Evolutionary conservation across 1,140 invertebrate genomes (phyloP), one percentile per base, ranked within the genome.

Genomic region (Pomacea maculata): DNA sequence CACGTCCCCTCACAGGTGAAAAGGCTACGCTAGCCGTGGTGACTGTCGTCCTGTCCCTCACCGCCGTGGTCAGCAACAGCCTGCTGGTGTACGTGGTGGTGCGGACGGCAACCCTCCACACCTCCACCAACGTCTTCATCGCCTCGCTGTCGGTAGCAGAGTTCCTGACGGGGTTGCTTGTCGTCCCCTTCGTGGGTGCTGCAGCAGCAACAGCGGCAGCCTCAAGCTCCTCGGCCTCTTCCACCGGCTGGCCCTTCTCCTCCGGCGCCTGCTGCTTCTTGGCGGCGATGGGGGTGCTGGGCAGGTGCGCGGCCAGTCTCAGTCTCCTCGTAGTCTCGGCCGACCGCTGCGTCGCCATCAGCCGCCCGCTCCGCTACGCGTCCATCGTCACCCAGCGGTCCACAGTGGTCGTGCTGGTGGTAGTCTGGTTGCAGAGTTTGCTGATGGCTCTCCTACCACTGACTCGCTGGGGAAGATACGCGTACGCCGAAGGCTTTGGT

Each of bases 91-190:
- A 63, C 61, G 79, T 85, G n/a, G 82, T 84, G 63, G 34, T 76
- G n/a, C 67, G 80, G 9, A 81, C 78, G 57, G 14, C 72, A 17
- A 61, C 67, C n/a, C 79, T 83, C 19, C 81, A 84, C 73, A 85
- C 84, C n/a, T 79, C 78, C 55, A 85, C 84, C 29, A 85, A 85
- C 80, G 45, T 81, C 52, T 82, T 85, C 77, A 81, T 85, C 68
- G 76, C 80, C 11, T 85, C 83, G 5, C 75, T 85, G 74, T 79
- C 79, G 1, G 73, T 80, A 0, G 81, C 75, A 10, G 84, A 84
- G n/a, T 57, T 84, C 7, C 71, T 83, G 57, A 78, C 80, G 9
- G 81, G 80, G 0, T 55, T 82, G 11, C 82, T 82, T 71, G 83
- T 73, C 21, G 81, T 81, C 21, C 83, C 83, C 3, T 81, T 81